Evolutionary conservation across 2,113 vertebrate genomes (phyloP).

Genomic region (Myrmecobius fasciatus): DNA sequence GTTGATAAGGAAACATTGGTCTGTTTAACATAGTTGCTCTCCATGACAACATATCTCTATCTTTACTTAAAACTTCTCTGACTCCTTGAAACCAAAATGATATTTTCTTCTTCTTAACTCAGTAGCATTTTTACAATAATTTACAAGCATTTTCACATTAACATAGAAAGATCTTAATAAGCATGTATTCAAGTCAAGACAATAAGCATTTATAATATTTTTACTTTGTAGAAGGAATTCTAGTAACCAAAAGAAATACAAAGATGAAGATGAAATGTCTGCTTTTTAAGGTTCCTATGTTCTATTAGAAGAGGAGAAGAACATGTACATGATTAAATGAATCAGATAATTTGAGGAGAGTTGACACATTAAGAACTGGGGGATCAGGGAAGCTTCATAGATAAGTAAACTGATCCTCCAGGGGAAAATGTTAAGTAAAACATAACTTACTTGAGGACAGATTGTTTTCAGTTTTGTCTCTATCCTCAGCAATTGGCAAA

Average conservation of each 20-base stretch:
- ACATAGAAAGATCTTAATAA: neutral
- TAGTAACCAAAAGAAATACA: neutral
- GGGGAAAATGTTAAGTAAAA: neutral
- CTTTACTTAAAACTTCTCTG: neutral
- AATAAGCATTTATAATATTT: neutral
- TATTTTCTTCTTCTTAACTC: neutral
- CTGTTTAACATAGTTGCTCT: neutral
- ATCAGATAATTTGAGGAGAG: neutral
- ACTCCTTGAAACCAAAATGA: neutral
- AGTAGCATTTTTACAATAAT: neutral
- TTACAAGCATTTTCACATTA: neutral
- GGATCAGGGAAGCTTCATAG: neutral
- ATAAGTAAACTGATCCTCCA: neutral
- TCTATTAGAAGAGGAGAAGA: neutral
- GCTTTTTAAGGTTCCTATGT: neutral
- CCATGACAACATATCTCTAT: neutral
- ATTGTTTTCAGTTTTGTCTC: neutral
- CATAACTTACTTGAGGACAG: neutral
- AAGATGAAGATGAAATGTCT: neutral
- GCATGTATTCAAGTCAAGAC: neutral
- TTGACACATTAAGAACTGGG: neutral
- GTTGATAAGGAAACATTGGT: neutral
- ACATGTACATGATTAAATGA: neutral
- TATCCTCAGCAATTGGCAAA: neutral
- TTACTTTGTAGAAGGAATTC: neutral